Evolutionary conservation across 2,797 vertebrate genomes (phyloP).

Genomic region (Oceanodroma leucorhoa): DNA sequence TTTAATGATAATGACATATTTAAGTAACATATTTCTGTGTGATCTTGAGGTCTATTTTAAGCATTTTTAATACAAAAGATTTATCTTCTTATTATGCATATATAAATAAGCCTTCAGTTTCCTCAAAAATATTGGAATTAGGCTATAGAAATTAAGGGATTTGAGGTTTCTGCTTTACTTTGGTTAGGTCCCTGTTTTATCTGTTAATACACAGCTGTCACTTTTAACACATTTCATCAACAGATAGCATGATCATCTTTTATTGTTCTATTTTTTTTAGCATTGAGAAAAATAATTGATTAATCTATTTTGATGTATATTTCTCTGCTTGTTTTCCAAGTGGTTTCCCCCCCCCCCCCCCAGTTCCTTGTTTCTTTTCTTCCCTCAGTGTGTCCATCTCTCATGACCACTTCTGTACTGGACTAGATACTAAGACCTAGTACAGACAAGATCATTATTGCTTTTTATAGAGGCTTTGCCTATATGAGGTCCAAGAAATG

Average conservation of each 20-base stretch:
- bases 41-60: background rate
- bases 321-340: background rate
- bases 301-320: background rate
- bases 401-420: background rate
- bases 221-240: background rate
- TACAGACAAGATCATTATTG: background rate
- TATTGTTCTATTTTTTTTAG: background rate
- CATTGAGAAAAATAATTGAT: background rate
- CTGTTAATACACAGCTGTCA: background rate
- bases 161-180: background rate
- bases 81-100: background rate
- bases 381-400: background rate
- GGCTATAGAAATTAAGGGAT: background rate
- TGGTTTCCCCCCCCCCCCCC: fast-evolving
- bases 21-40: background rate
- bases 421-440: background rate
- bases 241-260: background rate
- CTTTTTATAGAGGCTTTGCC: background rate
- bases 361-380: background rate
- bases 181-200: background rate
- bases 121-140: background rate
- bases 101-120: background rate
- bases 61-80: background rate
- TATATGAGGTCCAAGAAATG: background rate
- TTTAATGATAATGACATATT: background rate